phyloP scores from a whole-genome alignment of 1,140 invertebrate genomes.

The Ceratina japonica region DNA sequence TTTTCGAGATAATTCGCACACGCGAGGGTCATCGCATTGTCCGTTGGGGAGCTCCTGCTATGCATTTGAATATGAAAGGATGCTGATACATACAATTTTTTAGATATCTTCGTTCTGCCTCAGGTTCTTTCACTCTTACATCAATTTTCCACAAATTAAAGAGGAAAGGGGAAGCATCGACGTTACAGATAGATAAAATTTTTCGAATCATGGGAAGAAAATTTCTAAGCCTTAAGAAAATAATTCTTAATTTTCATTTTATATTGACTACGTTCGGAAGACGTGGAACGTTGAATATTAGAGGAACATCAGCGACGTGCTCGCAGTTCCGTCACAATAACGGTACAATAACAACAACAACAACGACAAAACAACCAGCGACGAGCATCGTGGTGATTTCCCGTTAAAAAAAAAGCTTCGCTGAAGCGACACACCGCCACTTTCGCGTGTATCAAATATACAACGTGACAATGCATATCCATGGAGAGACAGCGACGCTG shows the following conservation, averaged over 20 bases:
- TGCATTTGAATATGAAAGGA: constrained; percentile 5
- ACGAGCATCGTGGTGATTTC: constrained; percentile 16
- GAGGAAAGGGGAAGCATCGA: no score
- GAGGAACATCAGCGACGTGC: not conserved
- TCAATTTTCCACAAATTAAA: no score
- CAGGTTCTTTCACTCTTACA: no score
- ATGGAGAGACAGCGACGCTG: not conserved
- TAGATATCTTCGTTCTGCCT: no score
- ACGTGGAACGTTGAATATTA: not conserved
- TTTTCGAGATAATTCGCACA: constrained; percentile 16
- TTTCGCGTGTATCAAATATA: constrained; percentile 47
- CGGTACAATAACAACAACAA: not conserved
- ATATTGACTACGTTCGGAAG: not conserved
- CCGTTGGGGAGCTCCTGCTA: no score
- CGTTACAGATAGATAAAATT: no score
- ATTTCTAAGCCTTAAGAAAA: no score
- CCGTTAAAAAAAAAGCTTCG: constrained; percentile 26
- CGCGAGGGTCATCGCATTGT: not conserved
- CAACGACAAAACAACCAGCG: constrained; percentile 12
- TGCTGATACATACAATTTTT: no score
- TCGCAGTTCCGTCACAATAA: not conserved
- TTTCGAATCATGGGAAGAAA: no score
- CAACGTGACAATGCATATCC: constrained; percentile 46
- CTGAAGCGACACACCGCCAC: constrained; percentile 31
- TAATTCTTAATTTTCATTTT: no score